Evolutionary conservation across 2,888 invertebrate species (phyloP), one percentile per base, ranked within the genome.

Genomic region (Eilema caniola): DNA sequence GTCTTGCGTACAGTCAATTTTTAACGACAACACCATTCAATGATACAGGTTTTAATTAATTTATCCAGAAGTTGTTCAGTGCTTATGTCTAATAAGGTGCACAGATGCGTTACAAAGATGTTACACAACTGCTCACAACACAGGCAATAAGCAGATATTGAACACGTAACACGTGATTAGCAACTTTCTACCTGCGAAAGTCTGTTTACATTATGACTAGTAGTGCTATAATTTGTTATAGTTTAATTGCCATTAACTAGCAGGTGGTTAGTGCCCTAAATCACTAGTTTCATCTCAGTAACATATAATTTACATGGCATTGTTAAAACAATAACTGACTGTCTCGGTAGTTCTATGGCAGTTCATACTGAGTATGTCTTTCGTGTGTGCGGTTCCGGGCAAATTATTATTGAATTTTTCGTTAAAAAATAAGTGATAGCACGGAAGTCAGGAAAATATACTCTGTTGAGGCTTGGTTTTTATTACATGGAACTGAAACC

Each of bases 71-170:
- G 60, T 70, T 62, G 59, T 47, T 60, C 61, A 62, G 71, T 79
- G 59, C 59, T 75, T 79, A 74, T 73, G n/a, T 60, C 47, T 60
- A 25, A 62, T 59, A 59, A 69, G 61, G 63, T 71, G 59, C 47
- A 64, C n/a, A 25, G 65, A 70, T 66, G 68, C 72, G 41, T 71
- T 63, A 33, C 14, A 71, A 68, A 62, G 64, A 68, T 71, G 53
- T 71, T 64, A 33, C 66, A 62, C 66, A 66, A 60, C 25, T 53
- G 11, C n/a, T 12, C 33, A 25, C 28, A 71, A 53, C 28, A 41
- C 57, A 67, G 47, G 33, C 59, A 71, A 60, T 67, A 60, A 63
- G 20, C 63, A 71, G 67, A 60, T 64, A 60, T 63, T 5, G 25
- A 60, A 25, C 64, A 67, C 67, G 53, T 63, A 71, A 71, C 57